Percentiles rank a stretch among this genome's conserved stretches.
Conservation (phyloP, 2,113 vertebrate species). For the Rutilus rutilus region DNA sequence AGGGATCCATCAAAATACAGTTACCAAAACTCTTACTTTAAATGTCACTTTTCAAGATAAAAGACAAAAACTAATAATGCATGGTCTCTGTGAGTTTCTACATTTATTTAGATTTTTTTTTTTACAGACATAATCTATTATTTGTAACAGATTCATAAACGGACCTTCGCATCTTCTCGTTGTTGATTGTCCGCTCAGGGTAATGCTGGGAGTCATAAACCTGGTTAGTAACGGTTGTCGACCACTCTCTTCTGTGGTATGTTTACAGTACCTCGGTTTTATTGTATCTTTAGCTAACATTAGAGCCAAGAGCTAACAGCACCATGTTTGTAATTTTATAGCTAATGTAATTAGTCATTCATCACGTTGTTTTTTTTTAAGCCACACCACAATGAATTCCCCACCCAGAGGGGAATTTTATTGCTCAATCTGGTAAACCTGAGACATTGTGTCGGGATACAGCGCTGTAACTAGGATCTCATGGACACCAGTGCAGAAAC, state of each 20-base stretch:
- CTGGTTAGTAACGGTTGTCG: background rate
- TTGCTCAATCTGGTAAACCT: slow-evolving; percentile 2
- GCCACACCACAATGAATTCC: background rate
- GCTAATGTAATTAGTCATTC: slow-evolving; percentile 4
- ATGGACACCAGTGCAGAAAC: background rate
- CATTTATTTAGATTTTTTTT: background rate
- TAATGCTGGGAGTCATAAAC: background rate
- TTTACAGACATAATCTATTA: background rate
- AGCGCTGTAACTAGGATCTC: background rate
- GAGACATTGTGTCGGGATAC: slow-evolving; percentile 3
- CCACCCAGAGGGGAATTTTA: slow-evolving; percentile 1
- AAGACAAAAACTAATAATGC: background rate
- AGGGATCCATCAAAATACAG: no score
- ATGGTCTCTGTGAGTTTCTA: background rate
- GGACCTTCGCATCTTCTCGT: background rate
- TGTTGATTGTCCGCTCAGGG: background rate
- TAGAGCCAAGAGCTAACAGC: background rate
- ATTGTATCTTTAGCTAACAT: background rate
- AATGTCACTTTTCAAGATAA: background rate
- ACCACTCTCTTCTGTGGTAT: background rate
- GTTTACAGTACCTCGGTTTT: slow-evolving; percentile 7
- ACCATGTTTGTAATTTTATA: slow-evolving; percentile 7
- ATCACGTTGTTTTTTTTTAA: background rate
- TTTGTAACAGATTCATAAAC: background rate
- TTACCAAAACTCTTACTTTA: background rate